A percentile compares a stretch with the other conserved stretches of the same genome.
These are phyloP conservation scores for Gasterosteus aculeatus DNA, from an alignment of 2,113 vertebrate species.

Conservation along the genomic window DNA sequence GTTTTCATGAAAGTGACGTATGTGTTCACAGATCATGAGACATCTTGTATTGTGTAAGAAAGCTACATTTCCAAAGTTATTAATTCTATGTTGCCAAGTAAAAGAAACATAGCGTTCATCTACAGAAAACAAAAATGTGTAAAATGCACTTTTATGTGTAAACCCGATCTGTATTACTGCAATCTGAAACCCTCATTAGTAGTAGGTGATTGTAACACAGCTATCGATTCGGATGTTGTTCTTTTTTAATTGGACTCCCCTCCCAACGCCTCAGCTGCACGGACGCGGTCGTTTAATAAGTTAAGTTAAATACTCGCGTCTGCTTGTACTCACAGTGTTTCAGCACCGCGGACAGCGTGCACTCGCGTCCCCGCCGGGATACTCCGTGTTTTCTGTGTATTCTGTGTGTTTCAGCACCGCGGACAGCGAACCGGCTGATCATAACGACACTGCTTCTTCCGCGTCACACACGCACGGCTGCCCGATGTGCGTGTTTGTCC, in stretches of 20 bases:
- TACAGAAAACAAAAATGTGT: not conserved
- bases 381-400: not conserved
- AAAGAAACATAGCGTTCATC: not conserved
- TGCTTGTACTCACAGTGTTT: not conserved
- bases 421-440: not conserved
- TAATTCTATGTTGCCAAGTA: not conserved
- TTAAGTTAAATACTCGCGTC: not conserved
- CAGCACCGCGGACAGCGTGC: not conserved
- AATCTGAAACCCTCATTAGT: not conserved
- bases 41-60: not conserved
- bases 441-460: not conserved
- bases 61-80: not conserved
- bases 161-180: not conserved
- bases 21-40: not conserved
- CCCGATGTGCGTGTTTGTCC: too few species aligned
- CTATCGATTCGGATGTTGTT: not conserved
- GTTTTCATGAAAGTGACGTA: not conserved
- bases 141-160: not conserved
- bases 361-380: too few species aligned
- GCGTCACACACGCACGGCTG: not conserved
- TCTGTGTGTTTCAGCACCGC: not conserved
- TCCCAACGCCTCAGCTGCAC: not conserved
- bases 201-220: not conserved
- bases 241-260: not conserved
- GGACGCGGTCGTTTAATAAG: not conserved